phyloP scores from a whole-genome alignment of 2,113 vertebrate species.

The Buteo buteo region DNA sequence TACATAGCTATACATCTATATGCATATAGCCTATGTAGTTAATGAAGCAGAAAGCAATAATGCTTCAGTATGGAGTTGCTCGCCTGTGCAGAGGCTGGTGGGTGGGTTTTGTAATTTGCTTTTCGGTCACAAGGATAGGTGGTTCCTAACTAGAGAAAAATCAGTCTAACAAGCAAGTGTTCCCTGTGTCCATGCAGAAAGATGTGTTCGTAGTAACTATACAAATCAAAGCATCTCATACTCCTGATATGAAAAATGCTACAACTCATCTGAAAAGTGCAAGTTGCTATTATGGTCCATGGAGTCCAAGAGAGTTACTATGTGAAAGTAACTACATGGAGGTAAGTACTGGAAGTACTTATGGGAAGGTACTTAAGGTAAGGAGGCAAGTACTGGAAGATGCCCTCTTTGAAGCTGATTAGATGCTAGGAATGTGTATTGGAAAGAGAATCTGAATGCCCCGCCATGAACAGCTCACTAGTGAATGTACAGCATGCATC shows the following conservation, averaged over 20 bases:
- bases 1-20: neutral
- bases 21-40: neutral
- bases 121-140: neutral
- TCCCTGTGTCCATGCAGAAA: neutral
- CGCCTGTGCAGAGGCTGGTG: neutral
- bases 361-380: neutral
- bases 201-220: constrained; percentile 24
- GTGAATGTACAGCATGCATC: neutral
- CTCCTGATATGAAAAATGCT: neutral
- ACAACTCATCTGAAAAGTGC: neutral
- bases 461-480: neutral
- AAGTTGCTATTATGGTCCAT: neutral
- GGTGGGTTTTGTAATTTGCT: neutral
- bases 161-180: neutral
- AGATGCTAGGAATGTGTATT: neutral
- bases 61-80: neutral
- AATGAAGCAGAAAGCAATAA: neutral
- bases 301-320: constrained; percentile 30
- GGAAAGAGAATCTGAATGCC: neutral
- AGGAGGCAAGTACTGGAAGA: neutral
- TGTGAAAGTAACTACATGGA: constrained; percentile 66
- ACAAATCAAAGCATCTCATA: neutral
- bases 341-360: neutral
- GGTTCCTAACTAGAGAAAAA: neutral
- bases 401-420: neutral